Conservation (phyloP, 2,888 invertebrate genomes). For the Acrocyrtus sp. region DNA sequence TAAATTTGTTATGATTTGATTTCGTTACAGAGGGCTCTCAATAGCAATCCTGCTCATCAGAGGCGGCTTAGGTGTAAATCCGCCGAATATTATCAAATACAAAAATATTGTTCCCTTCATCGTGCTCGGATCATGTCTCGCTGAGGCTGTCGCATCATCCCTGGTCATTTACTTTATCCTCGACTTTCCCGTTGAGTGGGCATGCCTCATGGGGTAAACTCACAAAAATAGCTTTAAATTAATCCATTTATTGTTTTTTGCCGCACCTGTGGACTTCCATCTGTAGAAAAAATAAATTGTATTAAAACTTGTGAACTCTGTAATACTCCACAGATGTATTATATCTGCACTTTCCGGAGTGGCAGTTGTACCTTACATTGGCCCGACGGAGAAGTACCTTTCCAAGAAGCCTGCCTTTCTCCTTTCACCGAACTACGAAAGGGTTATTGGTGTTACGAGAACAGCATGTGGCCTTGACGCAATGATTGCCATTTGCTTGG, state of each 20-base stretch:
- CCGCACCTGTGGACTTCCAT: too few species aligned
- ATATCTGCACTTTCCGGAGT: constrained; percentile 57
- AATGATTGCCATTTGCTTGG: constrained; percentile 60
- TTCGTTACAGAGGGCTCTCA: constrained; percentile 57
- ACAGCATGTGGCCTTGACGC: constrained; percentile 61
- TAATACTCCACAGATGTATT: constrained; percentile 58
- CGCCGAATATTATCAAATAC: constrained; percentile 51
- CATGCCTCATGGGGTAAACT: constrained; percentile 57
- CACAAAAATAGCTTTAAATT: neutral
- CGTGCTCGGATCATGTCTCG: constrained; percentile 50
- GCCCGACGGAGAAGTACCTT: constrained; percentile 32
- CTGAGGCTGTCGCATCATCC: constrained; percentile 54
- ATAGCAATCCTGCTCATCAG: constrained; percentile 58
- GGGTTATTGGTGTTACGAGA: constrained; percentile 48
- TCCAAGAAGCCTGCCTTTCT: constrained; percentile 18
- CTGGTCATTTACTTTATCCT: constrained; percentile 50
- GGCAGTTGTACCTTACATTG: constrained; percentile 50
- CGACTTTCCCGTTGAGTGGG: constrained; percentile 54
- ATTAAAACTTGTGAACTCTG: too few species aligned
- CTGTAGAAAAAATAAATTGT: too few species aligned
- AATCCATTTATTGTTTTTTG: too few species aligned
- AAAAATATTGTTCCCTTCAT: constrained; percentile 51
- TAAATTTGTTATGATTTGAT: too few species aligned
- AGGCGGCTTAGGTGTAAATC: constrained; percentile 58
- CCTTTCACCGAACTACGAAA: constrained; percentile 19